These are phyloP conservation scores for Melopsittacus undulatus DNA, from an alignment of 2,797 vertebrate species.

Conservation along the genomic window DNA sequence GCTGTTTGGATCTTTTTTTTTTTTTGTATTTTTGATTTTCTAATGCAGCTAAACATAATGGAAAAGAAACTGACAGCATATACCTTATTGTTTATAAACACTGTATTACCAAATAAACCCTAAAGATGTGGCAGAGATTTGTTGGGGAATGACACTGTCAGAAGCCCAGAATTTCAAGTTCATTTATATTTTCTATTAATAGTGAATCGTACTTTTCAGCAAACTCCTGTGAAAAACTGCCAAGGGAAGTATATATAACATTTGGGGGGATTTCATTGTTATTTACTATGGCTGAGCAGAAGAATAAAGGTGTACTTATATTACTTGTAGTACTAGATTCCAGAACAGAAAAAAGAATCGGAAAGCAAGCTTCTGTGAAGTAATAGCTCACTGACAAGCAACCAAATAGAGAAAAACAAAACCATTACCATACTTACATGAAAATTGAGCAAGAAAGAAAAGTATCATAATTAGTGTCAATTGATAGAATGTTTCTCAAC, in stretches of 20 bases:
- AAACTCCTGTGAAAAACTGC: background rate
- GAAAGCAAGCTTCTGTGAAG: background rate
- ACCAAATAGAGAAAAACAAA: slow-evolving; percentile 20
- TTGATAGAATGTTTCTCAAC: slow-evolving; percentile 3
- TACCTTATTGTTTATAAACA: background rate
- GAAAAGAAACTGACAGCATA: background rate
- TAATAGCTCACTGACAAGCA: background rate
- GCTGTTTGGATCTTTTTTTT: background rate
- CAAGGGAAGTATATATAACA: background rate
- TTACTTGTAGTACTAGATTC: background rate
- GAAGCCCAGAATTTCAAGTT: slow-evolving; percentile 8
- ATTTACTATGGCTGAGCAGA: background rate
- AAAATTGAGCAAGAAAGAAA: slow-evolving; percentile 33
- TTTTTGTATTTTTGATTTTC: background rate
- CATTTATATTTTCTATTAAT: slow-evolving; percentile 23
- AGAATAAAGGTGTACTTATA: slow-evolving; percentile 3
- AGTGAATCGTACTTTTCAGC: background rate
- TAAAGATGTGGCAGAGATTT: background rate
- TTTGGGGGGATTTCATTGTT: background rate
- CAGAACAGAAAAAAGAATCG: slow-evolving; percentile 19
- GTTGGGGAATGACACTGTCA: background rate
- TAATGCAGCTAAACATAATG: background rate
- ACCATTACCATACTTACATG: background rate
- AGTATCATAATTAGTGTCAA: slow-evolving; percentile 32
- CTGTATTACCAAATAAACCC: background rate